Percentiles rank a stretch among this genome's conserved stretches.
Evolutionary conservation across 2,888 invertebrate species (phyloP).

Genomic region (Ectemnius continuus): DNA sequence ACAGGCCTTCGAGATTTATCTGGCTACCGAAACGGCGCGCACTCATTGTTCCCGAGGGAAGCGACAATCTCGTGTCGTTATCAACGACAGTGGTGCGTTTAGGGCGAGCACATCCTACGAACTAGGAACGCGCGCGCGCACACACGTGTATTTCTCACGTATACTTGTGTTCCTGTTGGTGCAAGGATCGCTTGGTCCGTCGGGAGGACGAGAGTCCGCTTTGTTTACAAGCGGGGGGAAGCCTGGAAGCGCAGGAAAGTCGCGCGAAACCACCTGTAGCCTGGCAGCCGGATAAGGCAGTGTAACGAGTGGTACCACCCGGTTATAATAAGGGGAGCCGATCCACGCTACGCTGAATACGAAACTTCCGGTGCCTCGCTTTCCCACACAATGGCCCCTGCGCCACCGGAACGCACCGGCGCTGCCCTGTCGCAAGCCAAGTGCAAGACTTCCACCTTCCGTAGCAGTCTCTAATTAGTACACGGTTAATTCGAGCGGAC

Average conservation of each 20-base stretch:
- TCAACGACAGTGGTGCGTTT: too few relatives aligned
- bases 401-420: not conserved
- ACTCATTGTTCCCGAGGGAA: too few relatives aligned
- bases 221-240: not conserved
- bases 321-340: slow-evolving; percentile 58
- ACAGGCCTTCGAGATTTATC: too few relatives aligned
- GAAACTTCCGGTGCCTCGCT: slow-evolving; percentile 48
- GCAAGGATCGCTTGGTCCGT: too few relatives aligned
- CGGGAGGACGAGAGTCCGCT: too few relatives aligned
- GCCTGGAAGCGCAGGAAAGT: not conserved
- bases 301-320: slow-evolving; percentile 38
- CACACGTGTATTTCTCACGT: too few relatives aligned
- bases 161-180: too few relatives aligned
- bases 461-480: slow-evolving; percentile 14
- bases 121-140: too few relatives aligned
- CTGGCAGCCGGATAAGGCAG: slow-evolving; percentile 48
- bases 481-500: not conserved
- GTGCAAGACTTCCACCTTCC: not conserved
- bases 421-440: slow-evolving; percentile 13
- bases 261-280: slow-evolving; percentile 32
- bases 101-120: too few relatives aligned
- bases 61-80: too few relatives aligned
- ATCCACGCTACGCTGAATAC: slow-evolving; percentile 62
- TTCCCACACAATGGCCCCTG: slow-evolving; percentile 43
- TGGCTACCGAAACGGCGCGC: too few relatives aligned